Evolutionary conservation across 2,113 vertebrate genomes (phyloP).

Genomic region (Gnathonemus echidnorhynchus): DNA sequence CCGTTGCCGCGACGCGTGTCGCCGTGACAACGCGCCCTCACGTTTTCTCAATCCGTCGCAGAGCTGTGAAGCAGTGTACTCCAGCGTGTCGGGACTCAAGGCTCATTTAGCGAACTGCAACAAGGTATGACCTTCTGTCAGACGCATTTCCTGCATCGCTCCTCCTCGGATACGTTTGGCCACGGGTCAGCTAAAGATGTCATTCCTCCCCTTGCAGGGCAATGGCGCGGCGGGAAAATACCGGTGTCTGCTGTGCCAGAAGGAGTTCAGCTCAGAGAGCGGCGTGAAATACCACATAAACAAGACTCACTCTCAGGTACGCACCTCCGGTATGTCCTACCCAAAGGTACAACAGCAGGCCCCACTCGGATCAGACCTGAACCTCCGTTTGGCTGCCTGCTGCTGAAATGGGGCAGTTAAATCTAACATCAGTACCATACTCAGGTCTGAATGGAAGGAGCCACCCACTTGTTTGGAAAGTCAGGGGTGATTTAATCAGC

Average conservation of each 20-base stretch:
- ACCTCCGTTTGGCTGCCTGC: not conserved
- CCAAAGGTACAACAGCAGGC: not conserved
- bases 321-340: constrained; percentile 17
- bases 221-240: constrained; percentile 87
- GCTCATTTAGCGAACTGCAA: constrained; percentile 94
- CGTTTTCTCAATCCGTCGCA: constrained; percentile 43
- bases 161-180: not conserved
- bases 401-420: not conserved
- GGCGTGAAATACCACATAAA: constrained; percentile 98
- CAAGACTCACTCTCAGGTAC: constrained; percentile 93
- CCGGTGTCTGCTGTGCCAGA: constrained; percentile 87
- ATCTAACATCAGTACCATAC: not conserved
- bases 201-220: constrained; percentile 63
- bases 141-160: not conserved
- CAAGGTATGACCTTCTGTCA: constrained; percentile 65
- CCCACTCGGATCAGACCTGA: not conserved
- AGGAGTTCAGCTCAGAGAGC: constrained; percentile 94
- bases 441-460: not conserved
- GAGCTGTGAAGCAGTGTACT: constrained; percentile 96
- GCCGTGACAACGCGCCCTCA: not conserved
- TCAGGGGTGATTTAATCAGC: not conserved
- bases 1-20: not conserved
- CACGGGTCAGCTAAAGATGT: not conserved
- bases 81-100: constrained; percentile 93
- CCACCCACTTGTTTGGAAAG: not conserved